Base-by-base conservation (phyloP, 2,888 invertebrate genomes). In the Trichopoda pennipes region DNA sequence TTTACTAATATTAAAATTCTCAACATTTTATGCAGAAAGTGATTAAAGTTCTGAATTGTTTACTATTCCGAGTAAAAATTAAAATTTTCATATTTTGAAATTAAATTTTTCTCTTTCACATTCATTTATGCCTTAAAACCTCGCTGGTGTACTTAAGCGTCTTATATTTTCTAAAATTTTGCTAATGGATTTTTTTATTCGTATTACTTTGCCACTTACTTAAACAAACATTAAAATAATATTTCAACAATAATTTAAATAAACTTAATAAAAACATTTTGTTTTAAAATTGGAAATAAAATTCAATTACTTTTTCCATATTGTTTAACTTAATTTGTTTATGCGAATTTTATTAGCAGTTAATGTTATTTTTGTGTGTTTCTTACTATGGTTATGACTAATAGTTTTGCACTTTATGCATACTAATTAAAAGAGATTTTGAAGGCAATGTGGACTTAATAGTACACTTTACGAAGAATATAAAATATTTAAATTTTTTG, bases 321-420 rank as follows among this genome's bases (percentile, higher is more conserved):
- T 70, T 56, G 61, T 70, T 70, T 49, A n/a, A 14, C 49, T 38
- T 70, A 70, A 77, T 63, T 77, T 70, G 47, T 55, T 76, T 69
- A 68, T 55, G 23, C 17, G 49, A 56, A 63, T 77, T 63, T 51
- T 63, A 47, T 64, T 70, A 19, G n/a, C 38, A 23, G n/a, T 63
- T 56, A 70, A 56, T 56, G 0, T 63, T 63, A 12, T 14, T 28
- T 23, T 49, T 56, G 61, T 17, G 1, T 12, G 1, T 3, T 61
- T 16, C 58, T 60, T 56, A n/a, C n/a, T n/a, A n/a, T n/a, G n/a
- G n/a, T 21, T 16, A 51, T 19, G 19, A 53, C 19, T 7, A 19
- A 76, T 63, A 63, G 69, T 58, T 42, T 3, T 53, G 9, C 9
- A 28, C 38, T 55, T 47, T 70, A 58, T 58, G 63, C 19, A 53